These are phyloP conservation scores for Pelobates fuscus DNA, from an alignment of 2,113 vertebrate genomes.

Conservation along the genomic window DNA sequence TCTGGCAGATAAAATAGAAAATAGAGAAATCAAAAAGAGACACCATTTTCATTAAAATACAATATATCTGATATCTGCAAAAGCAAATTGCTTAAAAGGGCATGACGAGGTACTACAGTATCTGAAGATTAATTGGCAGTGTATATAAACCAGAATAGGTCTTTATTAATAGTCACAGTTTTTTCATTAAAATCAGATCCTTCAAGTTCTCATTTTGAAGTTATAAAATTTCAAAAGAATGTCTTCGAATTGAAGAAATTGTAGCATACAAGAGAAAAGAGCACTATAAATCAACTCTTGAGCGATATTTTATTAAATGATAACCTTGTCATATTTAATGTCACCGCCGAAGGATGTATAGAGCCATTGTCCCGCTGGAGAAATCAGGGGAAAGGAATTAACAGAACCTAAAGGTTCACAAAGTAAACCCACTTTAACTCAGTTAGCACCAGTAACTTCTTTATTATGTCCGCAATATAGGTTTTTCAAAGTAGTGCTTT, in stretches of 20 bases:
- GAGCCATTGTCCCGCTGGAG: slow-evolving; percentile 53
- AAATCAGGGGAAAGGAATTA: slow-evolving; percentile 55
- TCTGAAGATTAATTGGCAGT: slow-evolving; percentile 39
- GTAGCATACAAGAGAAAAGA: slow-evolving; percentile 39
- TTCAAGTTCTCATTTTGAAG: slow-evolving; percentile 25
- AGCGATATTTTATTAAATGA: slow-evolving; percentile 55
- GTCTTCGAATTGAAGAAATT: slow-evolving; percentile 52
- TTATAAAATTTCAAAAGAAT: slow-evolving; percentile 49
- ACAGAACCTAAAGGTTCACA: slow-evolving; percentile 42
- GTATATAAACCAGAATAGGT: slow-evolving; percentile 11
- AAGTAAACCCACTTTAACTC: slow-evolving; percentile 34
- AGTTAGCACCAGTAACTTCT: slow-evolving; percentile 6
- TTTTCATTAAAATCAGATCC: slow-evolving; percentile 25
- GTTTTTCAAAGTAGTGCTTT: background rate
- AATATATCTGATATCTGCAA: slow-evolving; percentile 50
- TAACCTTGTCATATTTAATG: slow-evolving; percentile 69
- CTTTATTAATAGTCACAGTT: slow-evolving; percentile 38
- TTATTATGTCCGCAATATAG: slow-evolving; percentile 10
- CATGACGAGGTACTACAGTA: slow-evolving; percentile 46
- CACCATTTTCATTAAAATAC: slow-evolving; percentile 45
- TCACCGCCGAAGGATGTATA: slow-evolving; percentile 59
- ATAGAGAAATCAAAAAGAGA: slow-evolving; percentile 32
- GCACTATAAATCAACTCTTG: slow-evolving; percentile 61
- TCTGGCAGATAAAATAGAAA: slow-evolving; percentile 43
- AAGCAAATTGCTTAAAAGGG: slow-evolving; percentile 51